Percentiles rank a stretch among this genome's conserved stretches.
phyloP scores from a whole-genome alignment of 2,113 vertebrate genomes.

The Noctilio leporinus region DNA sequence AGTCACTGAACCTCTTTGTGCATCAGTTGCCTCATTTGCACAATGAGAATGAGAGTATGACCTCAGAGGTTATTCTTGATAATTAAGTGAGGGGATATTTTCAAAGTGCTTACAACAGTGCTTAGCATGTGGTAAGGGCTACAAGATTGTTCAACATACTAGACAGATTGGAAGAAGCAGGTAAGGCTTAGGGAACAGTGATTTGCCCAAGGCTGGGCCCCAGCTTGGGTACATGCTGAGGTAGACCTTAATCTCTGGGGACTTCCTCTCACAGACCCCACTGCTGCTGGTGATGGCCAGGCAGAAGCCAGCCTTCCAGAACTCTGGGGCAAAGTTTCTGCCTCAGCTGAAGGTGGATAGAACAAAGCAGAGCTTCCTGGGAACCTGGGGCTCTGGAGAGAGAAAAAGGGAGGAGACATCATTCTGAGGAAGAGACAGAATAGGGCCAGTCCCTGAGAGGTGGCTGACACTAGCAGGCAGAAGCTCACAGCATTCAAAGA shows the following conservation, averaged over 20 bases:
- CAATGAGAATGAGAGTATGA: no score
- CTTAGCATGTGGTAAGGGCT: background rate
- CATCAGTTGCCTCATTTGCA: background rate
- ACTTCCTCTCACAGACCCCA: background rate
- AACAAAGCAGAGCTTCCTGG: background rate
- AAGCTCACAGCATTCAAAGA: background rate
- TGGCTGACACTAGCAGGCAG: background rate
- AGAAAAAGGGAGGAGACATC: accelerated
- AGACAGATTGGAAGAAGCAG: background rate
- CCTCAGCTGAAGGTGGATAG: background rate
- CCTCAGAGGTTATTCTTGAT: background rate
- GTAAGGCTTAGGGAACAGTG: background rate
- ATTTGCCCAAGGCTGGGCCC: accelerated
- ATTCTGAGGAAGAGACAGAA: background rate
- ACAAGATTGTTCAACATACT: no score
- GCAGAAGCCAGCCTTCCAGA: background rate
- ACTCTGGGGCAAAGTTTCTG: no score
- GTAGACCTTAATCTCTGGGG: background rate
- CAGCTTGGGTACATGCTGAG: accelerated
- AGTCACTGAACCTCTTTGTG: background rate
- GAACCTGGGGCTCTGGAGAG: background rate
- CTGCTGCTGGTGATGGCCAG: background rate
- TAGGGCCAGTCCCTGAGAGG: background rate
- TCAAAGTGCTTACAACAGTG: background rate
- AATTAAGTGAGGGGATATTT: background rate